Conservation (phyloP, 2,888 invertebrate species). For the Lysandra coridon region DNA sequence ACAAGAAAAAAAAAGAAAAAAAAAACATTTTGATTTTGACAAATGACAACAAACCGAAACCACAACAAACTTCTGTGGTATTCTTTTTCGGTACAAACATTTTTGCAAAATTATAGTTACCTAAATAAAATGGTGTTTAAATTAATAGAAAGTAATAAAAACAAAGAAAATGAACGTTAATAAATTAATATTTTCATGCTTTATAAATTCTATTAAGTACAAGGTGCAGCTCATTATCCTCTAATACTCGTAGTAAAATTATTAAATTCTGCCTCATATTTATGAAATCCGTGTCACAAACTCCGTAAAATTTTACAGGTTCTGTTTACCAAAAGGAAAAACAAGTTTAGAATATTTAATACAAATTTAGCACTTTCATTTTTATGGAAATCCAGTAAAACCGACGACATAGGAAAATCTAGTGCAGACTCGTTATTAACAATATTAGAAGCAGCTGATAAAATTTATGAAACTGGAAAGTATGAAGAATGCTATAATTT, state of each 20-base stretch:
- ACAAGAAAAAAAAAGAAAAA: too few species aligned
- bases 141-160: background rate
- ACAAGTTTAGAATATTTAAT: slow-evolving; percentile 34
- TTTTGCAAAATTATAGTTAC: background rate
- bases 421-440: slow-evolving; percentile 39
- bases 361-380: slow-evolving; percentile 46
- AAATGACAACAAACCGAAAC: too few species aligned
- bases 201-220: background rate
- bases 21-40: too few species aligned
- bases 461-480: slow-evolving; percentile 82
- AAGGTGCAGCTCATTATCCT: background rate
- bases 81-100: too few species aligned
- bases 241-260: background rate
- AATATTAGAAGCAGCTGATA: slow-evolving; percentile 82
- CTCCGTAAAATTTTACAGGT: slow-evolving; percentile 2
- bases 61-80: too few species aligned
- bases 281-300: background rate
- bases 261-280: background rate
- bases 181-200: slow-evolving; percentile 7
- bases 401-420: slow-evolving; percentile 41
- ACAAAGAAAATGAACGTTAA: slow-evolving; percentile 18
- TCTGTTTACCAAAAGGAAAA: slow-evolving; percentile 14
- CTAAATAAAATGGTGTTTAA: background rate
- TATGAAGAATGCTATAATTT: slow-evolving; percentile 84
- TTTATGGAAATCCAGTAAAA: slow-evolving; percentile 61